These are phyloP conservation scores for Lutraria rhynchaena DNA, from an alignment of 1,140 invertebrate genomes.

Conservation along the genomic window DNA sequence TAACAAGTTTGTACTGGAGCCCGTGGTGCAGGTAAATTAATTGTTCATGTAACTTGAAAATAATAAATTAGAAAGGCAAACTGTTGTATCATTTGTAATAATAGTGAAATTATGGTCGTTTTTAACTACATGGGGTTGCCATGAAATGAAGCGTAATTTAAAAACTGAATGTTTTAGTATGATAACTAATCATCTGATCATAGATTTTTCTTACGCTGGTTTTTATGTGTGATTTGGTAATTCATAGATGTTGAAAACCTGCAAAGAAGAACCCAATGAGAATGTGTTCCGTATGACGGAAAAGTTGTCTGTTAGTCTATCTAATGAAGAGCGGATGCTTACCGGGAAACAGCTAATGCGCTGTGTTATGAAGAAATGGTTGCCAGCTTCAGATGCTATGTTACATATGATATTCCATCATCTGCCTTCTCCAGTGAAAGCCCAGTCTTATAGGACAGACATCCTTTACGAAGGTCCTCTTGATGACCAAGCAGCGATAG, in stretches of 20 bases:
- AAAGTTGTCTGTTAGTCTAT: slow-evolving; percentile 93
- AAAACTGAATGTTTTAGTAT: no score
- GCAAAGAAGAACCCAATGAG: slow-evolving; percentile 92
- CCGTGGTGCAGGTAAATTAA: slow-evolving; percentile 94
- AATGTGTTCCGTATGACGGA: slow-evolving; percentile 85
- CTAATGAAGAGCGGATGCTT: slow-evolving; percentile 97
- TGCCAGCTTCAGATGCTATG: slow-evolving; percentile 98
- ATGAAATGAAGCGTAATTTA: no score
- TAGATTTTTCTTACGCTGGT: no score
- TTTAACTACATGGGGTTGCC: no score
- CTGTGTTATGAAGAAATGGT: slow-evolving; percentile 97
- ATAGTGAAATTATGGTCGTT: no score
- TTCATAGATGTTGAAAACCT: slow-evolving; percentile 93
- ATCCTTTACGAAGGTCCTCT: slow-evolving; percentile 92
- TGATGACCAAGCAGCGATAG: slow-evolving; percentile 97
- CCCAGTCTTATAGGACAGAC: slow-evolving; percentile 99
- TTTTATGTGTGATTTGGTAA: background rate
- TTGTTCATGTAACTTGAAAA: background rate
- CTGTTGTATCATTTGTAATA: no score
- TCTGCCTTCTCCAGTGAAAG: slow-evolving; percentile 98
- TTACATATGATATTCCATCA: slow-evolving; percentile 99
- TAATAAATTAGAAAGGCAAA: no score
- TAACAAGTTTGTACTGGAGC: slow-evolving; percentile 99
- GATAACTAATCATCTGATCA: no score
- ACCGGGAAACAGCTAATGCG: slow-evolving; percentile 85